Evolutionary conservation across 2,113 vertebrate genomes (phyloP), one percentile per base, ranked within the genome.

Genomic region (Paralichthys olivaceus): DNA sequence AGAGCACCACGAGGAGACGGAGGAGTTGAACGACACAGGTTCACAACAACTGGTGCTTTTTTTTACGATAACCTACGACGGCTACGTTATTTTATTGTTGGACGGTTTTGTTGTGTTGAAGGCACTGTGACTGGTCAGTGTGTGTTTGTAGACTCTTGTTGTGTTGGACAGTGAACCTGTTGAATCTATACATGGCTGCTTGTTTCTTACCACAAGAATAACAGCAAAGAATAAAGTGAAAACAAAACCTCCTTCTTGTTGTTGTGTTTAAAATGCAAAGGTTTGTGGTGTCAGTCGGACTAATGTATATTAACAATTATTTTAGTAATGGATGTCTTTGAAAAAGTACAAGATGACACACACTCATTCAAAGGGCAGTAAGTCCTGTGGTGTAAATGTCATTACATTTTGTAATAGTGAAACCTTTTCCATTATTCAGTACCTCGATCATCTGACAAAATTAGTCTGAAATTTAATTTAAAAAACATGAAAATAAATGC

Each of bases 141-240:
- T 73, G 86, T 90, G 90, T 92, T 88, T 89, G 91, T 94, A 84
- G 83, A 90, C 87, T 88, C 34, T 90, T 82, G 89, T 93, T 73
- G 91, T 93, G 91, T 89, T 91, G 88, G 91, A 89, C 83, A 89
- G 89, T 94, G 86, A 94, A 92, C 83, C 77, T 90, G 89, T 90
- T 90, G 84, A 91, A 81, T 89, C 84, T 91, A 62, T 92, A 93
- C 60, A 84, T 94, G 88, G 90, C 92, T 92, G 91, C 91, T 93
- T 90, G 91, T 93, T 94, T 93, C 91, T 93, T 93, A 93, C 83
- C 88, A 93, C 91, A 77, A 79, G 51, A 90, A 69, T 88, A 89
- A 91, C 76, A 63, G 72, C 71, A 84, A 91, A 57, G 7, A 92
- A 81, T 89, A 92, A 92, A 91, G 43, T 72, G 59, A 60, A 68